Evolutionary conservation across 2,797 vertebrate genomes (phyloP), one percentile per base, ranked within the genome.

Genomic region (Myotis vivesi): DNA sequence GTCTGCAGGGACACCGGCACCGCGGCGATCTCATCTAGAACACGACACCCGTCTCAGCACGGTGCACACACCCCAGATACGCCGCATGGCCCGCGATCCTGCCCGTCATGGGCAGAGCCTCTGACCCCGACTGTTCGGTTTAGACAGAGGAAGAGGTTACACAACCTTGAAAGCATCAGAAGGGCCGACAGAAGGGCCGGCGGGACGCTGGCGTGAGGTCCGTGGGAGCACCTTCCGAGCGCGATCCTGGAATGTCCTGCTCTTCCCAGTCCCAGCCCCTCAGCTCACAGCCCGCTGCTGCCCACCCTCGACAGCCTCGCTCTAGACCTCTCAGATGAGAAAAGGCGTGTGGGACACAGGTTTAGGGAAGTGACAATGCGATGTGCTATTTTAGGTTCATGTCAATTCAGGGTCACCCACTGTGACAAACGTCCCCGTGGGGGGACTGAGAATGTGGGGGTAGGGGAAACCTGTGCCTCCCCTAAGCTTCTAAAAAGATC

Each of bases 1-100:
- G 98, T 98, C 83, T 99, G 99, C 72, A 99, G 95, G 64, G 99
- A 98, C 89, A 99, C 97, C 0, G 99, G 99, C 55, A 97, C 87
- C 5, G 98, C 92, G 79, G 95, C 97, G 80, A 99, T 97, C 88
- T 99, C 99, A 93, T 99, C 99, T 99, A 96, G n/a, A 98, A 64
- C 1, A 13, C 2, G 22, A 53, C n/a, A 1, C 6, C 0, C 1
- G 4, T 8, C 83, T 57, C 66, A 4, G 69, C 53, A 23, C 38
- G 1, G 68, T 11, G 3, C 7, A 0, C 3, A 6, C 11, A 3
- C 17, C 0, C 49, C 6, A 0, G 4, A 33, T 12, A 16, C 3
- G 9, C 80, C 2, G 2, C 19, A 3, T 25, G 22, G 66, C 12
- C 23, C 22, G 23, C 2, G 3, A 3, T 15, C n/a, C 12, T 2